phyloP scores from a whole-genome alignment of 2,888 invertebrate genomes.

The Limnephilus lunatus region DNA sequence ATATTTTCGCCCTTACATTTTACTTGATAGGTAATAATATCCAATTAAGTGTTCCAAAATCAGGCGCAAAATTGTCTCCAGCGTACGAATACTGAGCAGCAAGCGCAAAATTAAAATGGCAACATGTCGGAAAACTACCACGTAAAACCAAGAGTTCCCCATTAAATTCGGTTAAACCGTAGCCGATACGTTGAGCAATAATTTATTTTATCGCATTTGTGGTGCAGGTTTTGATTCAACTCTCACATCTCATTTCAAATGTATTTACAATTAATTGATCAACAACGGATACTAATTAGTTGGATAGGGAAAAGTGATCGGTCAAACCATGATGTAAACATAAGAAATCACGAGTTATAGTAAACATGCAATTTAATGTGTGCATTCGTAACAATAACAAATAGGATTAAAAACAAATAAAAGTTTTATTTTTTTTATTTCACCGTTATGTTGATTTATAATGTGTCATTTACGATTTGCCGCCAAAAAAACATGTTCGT shows the following conservation, averaged over 20 bases:
- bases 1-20: neutral
- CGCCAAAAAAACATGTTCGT: too few species aligned
- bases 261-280: neutral
- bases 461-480: too few species aligned
- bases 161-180: neutral
- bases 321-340: too few species aligned
- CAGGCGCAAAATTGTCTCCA: neutral
- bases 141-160: too few species aligned
- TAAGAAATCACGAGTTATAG: too few species aligned
- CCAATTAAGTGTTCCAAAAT: neutral
- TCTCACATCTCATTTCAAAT: neutral
- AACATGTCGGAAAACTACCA: neutral
- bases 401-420: too few species aligned
- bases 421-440: too few species aligned
- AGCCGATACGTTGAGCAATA: neutral
- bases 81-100: neutral
- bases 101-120: neutral
- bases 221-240: neutral
- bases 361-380: neutral
- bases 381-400: neutral
- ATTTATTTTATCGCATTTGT: neutral
- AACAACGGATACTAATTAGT: neutral
- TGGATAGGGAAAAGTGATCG: neutral
- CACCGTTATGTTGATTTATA: too few species aligned
- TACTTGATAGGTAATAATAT: neutral